Conservation (phyloP, 2,113 vertebrate genomes). For the Microtus montanus region DNA sequence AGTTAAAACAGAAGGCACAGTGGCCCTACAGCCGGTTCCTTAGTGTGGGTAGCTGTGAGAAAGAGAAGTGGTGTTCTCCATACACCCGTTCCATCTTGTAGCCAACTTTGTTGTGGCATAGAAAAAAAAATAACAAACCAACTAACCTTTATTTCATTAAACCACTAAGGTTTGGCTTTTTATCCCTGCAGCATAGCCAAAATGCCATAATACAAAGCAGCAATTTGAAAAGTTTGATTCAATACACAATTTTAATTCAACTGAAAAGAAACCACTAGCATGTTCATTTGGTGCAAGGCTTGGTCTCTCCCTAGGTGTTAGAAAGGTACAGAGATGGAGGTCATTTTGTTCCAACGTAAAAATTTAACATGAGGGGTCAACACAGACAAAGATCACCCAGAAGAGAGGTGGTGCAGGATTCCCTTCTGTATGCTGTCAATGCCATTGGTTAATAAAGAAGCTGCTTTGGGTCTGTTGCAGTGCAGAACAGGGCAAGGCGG, state of each 20-base stretch:
- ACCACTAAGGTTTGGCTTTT: not conserved
- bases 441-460: too few relatives aligned
- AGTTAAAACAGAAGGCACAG: not conserved
- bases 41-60: not conserved
- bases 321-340: not conserved
- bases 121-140: not conserved
- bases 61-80: not conserved
- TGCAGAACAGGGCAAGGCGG: too few relatives aligned
- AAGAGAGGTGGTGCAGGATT: not conserved
- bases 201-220: not conserved
- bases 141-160: not conserved
- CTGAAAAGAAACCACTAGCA: not conserved
- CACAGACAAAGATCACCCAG: not conserved
- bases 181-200: not conserved
- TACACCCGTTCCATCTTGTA: fast-evolving
- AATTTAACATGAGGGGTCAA: not conserved
- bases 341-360: not conserved
- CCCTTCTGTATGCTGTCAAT: too few relatives aligned
- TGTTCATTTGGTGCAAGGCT: constrained; percentile 9
- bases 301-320: not conserved
- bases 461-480: too few relatives aligned
- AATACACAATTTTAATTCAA: constrained; percentile 12
- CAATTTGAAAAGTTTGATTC: constrained; percentile 6
- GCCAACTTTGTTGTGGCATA: not conserved
- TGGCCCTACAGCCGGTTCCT: not conserved